phyloP scores from a whole-genome alignment of 2,797 vertebrate species.

The Neosilurus hyrtlii region DNA sequence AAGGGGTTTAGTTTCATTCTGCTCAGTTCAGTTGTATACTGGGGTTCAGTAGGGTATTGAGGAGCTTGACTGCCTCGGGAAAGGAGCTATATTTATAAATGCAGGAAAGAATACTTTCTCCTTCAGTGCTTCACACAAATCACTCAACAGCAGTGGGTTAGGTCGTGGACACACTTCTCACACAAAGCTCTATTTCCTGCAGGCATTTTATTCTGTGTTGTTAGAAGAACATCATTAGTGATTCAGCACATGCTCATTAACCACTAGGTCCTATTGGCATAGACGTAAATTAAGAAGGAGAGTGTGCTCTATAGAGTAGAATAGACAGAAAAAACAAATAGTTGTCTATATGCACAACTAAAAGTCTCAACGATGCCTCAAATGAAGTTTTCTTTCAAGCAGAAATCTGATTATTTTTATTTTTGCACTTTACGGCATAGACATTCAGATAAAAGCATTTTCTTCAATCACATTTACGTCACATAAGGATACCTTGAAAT shows the following conservation, averaged over 20 bases:
- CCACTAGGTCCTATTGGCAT: slow-evolving; percentile 8
- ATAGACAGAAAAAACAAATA: background rate
- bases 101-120: slow-evolving; percentile 10
- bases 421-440: background rate
- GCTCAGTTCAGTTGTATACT: background rate
- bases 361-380: slow-evolving; percentile 11
- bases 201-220: slow-evolving; percentile 33
- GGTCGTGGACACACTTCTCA: slow-evolving; percentile 13
- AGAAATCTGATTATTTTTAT: background rate
- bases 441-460: background rate
- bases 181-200: background rate
- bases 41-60: slow-evolving; percentile 18
- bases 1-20: slow-evolving; percentile 12
- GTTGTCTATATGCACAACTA: slow-evolving; percentile 5
- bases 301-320: background rate
- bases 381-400: background rate
- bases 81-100: slow-evolving; percentile 31
- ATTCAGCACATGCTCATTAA: slow-evolving; percentile 48
- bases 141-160: slow-evolving; percentile 18
- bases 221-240: slow-evolving; percentile 50
- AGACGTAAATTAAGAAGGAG: slow-evolving; percentile 40
- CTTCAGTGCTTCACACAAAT: slow-evolving; percentile 14
- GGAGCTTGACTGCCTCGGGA: slow-evolving; percentile 15
- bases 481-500: background rate
- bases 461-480: background rate